Base-by-base conservation (phyloP, 2,888 invertebrate species). In the Xestia ashworthii region DNA sequence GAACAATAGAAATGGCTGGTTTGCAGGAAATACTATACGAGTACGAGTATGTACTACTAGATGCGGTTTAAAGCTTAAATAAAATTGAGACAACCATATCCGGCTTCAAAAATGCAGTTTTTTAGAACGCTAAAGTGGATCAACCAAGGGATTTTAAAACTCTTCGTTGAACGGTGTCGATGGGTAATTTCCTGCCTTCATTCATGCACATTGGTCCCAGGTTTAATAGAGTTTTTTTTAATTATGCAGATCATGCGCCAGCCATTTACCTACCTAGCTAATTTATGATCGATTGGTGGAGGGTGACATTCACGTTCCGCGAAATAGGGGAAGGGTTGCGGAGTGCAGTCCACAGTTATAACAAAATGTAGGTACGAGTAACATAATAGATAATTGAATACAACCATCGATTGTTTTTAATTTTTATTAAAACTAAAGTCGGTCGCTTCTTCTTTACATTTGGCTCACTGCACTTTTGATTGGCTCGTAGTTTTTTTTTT, bases 241-340 rank as follows among this genome's bases (percentile, higher is more conserved):
- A 76, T n/a, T 50, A 41, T 64, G 44, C n/a, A 19, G 32, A 44
- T 38, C 4, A 64, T 4, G 1, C 22, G 25, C 19, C 11, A 11
- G 9, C 6, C 14, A n/a, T n/a, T 14, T 44, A 2, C 22, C n/a
- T 44, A 2, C 22, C n/a, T 11, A 41, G 14, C 4, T 76, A 50
- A 44, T 62, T 22, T 50, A 50, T 50, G 76, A 76, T 62, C 60
- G 60, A 75, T 44, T 16, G 46, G 25, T 16, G 16, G 41, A 16
- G 60, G 25, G 41, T 50, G 60, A 48, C 46, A 38, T 25, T 16
- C 14, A 38, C 6, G 25, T 38, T 53, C 11, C n/a, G 25, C 11
- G 16, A 32, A 19, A 25, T 46, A 74, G 55, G 6, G 5, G 16
- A 14, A 19, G 32, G 22, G 9, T n/a, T 70, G 41, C 25, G 41